Evolutionary conservation across 2,888 invertebrate species (phyloP).

Genomic region (Lissonota sp.): DNA sequence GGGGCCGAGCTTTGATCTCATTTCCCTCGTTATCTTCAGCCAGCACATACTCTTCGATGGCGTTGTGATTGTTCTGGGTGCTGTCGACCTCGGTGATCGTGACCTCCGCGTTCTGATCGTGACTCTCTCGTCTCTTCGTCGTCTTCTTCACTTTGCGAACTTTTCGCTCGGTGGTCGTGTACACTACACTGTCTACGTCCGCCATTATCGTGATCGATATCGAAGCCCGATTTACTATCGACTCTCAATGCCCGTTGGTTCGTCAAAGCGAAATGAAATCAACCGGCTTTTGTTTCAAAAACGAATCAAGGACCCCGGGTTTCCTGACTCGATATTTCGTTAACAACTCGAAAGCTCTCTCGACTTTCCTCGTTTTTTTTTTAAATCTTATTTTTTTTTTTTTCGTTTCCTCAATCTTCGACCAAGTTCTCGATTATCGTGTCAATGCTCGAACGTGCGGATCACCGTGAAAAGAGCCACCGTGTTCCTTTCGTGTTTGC

Average conservation of each 20-base stretch:
- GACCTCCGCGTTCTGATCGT: slow-evolving; percentile 89
- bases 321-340: slow-evolving; percentile 11
- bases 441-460: not conserved
- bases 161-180: slow-evolving; percentile 93
- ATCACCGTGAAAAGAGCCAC: slow-evolving; percentile 49
- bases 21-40: slow-evolving; percentile 79
- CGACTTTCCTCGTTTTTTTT: not conserved
- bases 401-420: slow-evolving; percentile 2
- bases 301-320: not conserved
- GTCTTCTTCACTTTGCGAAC: slow-evolving; percentile 96
- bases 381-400: not conserved
- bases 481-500: slow-evolving; percentile 82
- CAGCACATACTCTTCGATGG: slow-evolving; percentile 94
- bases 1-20: slow-evolving; percentile 43
- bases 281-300: slow-evolving; percentile 9
- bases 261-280: slow-evolving; percentile 21
- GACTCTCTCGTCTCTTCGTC: slow-evolving; percentile 91
- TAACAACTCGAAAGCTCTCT: not conserved
- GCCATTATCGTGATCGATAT: slow-evolving; percentile 87
- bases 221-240: slow-evolving; percentile 59
- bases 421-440: slow-evolving; percentile 83
- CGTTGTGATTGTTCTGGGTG: slow-evolving; percentile 88
- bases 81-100: slow-evolving; percentile 93
- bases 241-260: slow-evolving; percentile 18
- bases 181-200: slow-evolving; percentile 95